Conservation (phyloP, 1,140 invertebrate genomes). For the Scaptomyza graminum region DNA sequence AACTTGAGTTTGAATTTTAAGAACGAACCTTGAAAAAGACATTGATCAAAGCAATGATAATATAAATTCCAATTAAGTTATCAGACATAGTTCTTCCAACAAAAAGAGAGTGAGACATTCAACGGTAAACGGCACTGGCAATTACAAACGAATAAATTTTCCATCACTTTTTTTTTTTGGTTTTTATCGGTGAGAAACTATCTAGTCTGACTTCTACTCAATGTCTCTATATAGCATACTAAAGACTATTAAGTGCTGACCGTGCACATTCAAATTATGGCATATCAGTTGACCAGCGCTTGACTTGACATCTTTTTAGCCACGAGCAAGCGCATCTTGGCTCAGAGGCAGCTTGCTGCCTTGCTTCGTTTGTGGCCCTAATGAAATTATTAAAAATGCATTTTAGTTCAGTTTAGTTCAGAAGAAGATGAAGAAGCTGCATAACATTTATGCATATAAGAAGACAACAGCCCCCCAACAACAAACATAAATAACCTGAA, state of each 20-base stretch:
- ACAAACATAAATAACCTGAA: constrained; percentile 67
- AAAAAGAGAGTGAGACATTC: constrained; percentile 58
- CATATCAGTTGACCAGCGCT: constrained; percentile 64
- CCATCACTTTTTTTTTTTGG: neutral
- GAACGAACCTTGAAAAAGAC: constrained; percentile 34
- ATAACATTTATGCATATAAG: constrained; percentile 54
- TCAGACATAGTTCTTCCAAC: constrained; percentile 22
- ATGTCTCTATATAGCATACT: constrained; percentile 49
- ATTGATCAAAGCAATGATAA: constrained; percentile 75
- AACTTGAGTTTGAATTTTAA: constrained; percentile 1
- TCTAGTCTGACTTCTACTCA: constrained; percentile 43
- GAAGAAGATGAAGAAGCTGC: constrained; percentile 24
- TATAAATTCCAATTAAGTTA: constrained; percentile 80
- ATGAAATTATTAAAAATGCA: constrained; percentile 82
- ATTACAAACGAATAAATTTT: constrained; percentile 73
- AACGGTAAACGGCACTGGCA: constrained; percentile 76
- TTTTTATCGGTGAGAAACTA: constrained; percentile 76
- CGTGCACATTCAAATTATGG: constrained; percentile 74
- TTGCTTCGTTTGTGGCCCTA: constrained; percentile 61
- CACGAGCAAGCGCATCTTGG: neutral
- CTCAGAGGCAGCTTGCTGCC: constrained; percentile 15
- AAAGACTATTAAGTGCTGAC: constrained; percentile 58
- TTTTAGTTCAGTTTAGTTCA: constrained; percentile 47
- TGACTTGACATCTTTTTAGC: constrained; percentile 25
- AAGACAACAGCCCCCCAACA: constrained; percentile 2